Base-by-base conservation (phyloP, 2,113 vertebrate species). In the Neoarius graeffei region DNA sequence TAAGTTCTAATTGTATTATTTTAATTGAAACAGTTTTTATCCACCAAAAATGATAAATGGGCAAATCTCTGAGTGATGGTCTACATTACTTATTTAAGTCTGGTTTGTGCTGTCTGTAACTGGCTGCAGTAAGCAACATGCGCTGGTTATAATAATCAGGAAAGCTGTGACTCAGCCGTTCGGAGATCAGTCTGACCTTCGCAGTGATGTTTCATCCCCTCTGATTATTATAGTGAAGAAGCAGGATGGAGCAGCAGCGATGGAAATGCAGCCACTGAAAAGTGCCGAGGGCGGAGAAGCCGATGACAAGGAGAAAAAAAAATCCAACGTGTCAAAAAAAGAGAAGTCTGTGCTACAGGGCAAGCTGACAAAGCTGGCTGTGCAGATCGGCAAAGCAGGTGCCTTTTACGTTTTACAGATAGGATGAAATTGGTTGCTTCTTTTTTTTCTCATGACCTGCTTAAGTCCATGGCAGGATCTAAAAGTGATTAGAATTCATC, bases 261-360 rank as follows among this genome's bases (percentile, higher is more conserved):
- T 99, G 98, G 98, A 99, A 93, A 99, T 99, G 98, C 98, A 99
- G 90, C 98, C 98, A 0, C 95, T 99, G 89, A 99, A 99, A 96
- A 99, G 98, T 1, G 98, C 98, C 0, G 98, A 99, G 93, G 98
- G 98, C 0, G 98, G 98, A 3, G 98, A 99, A 10, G 89, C 96
- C 0, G 98, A 99, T 0, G 98, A 99, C 60, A 98, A 97, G 90
- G 97, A 98, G 93, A 98, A 96, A 94, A 99, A 97, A 95, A 99
- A 97, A 89, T 92, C 95, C 91, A 97, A 95, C 82, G 95, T 94
- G 92, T 96, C 97, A 67, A 99, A 99, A 95, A 99, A 99, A 83
- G 98, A 99, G 90, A 99, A 99, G 90, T 99, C 98, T 0, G 98
- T 99, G 80, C 96, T 99, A 85, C 98, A 99, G 93, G 98, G 98